Evolutionary conservation across 2,888 invertebrate genomes (phyloP), one percentile per base, ranked within the genome.

Genomic region (Diploptera punctata): DNA sequence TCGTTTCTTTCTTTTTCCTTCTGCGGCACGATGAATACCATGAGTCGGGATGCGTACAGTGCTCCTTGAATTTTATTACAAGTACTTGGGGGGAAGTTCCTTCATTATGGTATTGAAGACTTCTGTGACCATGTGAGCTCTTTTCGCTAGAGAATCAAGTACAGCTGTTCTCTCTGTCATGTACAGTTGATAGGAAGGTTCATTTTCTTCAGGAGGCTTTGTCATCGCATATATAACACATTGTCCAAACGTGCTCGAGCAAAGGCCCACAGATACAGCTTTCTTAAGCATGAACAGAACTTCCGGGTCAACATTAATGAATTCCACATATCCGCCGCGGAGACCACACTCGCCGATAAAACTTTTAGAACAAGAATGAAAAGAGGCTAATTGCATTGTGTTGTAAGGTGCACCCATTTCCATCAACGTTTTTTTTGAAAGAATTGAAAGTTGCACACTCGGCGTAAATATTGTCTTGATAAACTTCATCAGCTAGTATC

Each of bases 351-450:
- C 98, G 73, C 92, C 95, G 89, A 93, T 91, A n/a, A n/a, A n/a
- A n/a, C 91, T 99, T 88, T 99, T 99, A 33, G 97, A 97, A 70
- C 93, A 91, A 0, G 99, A 96, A 93, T 98, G 95, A 86, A 97
- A 99, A 70, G 97, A 98, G 16, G 95, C 97, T 79, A 99, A 84
- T 84, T 99, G 98, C 87, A 95, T 87, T 54, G 84, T 80, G 76
- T 82, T 84, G 85, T 94, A 98, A 0, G 97, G 96, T n/a, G 87
- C 86, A 0, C 98, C 98, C 93, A 99, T 89, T 83, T 98, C 96
- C 24, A 80, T 85, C 81, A 98, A 81, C 10, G 98, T 94, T 87
- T n/a, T 97, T 97, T 85, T 99, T 99, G 84, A 99, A 98, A 0
- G 98, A 97, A 85, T 89, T 89, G 86, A 99, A 99, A 82, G 93